These are phyloP conservation scores for Entelurus aequoreus DNA, from an alignment of 2,113 vertebrate genomes.

Conservation along the genomic window DNA sequence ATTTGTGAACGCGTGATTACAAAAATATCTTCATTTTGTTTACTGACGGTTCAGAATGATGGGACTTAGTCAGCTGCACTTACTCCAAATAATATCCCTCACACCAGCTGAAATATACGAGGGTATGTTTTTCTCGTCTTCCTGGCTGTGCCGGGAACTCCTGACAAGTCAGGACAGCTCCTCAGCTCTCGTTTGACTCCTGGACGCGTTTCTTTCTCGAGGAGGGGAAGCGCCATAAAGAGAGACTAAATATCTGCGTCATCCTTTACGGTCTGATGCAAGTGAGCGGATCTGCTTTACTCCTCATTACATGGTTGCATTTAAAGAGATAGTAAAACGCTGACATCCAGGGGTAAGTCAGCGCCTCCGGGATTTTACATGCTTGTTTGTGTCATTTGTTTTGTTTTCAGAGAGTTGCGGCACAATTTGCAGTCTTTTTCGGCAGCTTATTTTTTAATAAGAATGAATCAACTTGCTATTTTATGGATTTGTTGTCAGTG, in stretches of 20 bases:
- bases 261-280: neutral
- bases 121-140: conserved; percentile 1
- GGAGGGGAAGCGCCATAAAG: neutral
- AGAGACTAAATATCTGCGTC: conserved; percentile 3
- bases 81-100: neutral
- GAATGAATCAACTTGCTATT: too few species aligned
- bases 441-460: too few species aligned
- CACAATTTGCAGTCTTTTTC: too few species aligned
- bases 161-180: conserved; percentile 34
- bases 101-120: neutral
- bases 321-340: neutral
- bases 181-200: conserved; percentile 2
- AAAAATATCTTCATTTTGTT: neutral
- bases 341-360: neutral
- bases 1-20: too few species aligned
- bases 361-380: too few species aligned
- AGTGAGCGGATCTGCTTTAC: neutral
- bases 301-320: neutral
- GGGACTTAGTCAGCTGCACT: neutral
- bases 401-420: neutral
- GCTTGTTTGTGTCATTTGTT: neutral
- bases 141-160: conserved; percentile 12
- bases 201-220: conserved; percentile 22
- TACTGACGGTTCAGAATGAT: neutral
- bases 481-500: too few species aligned